phyloP scores from a whole-genome alignment of 2,113 vertebrate species.

The Asarcornis scutulata region DNA sequence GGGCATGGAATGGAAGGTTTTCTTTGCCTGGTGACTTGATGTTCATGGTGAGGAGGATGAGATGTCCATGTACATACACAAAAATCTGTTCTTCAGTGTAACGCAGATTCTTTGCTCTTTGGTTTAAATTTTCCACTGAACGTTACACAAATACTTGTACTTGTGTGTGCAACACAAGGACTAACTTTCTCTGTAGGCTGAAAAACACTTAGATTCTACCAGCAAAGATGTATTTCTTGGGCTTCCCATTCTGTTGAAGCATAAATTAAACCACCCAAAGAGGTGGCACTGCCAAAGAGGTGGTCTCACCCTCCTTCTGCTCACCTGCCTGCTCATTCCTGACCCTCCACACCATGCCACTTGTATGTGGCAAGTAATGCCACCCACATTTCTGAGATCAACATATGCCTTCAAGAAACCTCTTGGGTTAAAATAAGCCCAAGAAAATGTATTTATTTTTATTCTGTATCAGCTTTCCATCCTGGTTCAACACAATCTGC shows the following conservation, averaged over 20 bases:
- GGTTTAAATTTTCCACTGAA: neutral
- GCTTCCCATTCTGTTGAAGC: neutral
- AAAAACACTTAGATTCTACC: neutral
- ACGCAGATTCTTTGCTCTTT: neutral
- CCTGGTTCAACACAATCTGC: neutral
- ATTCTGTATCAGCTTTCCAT: neutral
- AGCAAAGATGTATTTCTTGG: neutral
- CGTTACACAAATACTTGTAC: neutral
- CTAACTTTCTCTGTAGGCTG: neutral
- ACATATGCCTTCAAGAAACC: neutral
- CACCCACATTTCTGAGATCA: neutral
- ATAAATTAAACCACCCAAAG: neutral
- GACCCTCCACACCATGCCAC: neutral
- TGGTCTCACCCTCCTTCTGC: neutral
- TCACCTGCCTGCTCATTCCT: neutral
- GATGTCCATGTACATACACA: neutral
- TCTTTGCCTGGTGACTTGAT: neutral
- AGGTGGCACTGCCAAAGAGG: neutral
- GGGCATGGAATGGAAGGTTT: neutral
- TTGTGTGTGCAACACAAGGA: too few species aligned
- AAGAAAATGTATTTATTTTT: neutral
- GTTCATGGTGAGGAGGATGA: neutral
- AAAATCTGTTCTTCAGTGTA: neutral
- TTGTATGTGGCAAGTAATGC: neutral
- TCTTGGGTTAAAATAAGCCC: neutral